Base-by-base conservation (phyloP, 2,113 vertebrate genomes). In the Xenotilapia flavipinnis region DNA sequence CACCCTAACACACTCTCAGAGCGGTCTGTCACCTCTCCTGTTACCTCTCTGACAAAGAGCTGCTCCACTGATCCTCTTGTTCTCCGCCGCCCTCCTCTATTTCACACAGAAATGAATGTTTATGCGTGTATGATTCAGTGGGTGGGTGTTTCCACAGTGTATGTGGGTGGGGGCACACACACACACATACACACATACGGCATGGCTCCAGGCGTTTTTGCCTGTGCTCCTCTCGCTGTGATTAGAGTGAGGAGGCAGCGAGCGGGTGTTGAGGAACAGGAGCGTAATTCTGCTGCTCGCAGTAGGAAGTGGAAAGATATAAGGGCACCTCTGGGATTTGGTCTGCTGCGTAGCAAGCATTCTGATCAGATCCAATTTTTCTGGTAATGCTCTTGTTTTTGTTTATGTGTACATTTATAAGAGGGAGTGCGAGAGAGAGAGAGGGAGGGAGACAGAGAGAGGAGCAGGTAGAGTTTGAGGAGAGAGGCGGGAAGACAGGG, bases 301-400 rank as follows among this genome's bases (percentile, higher is more conserved):
- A 87, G 93, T 88, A 45, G 90, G 92, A 93, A 92, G 91, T 91
- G 91, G 88, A 87, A 83, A 93, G 93, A 90, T 92, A 73, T 91
- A 94, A 95, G 93, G 54, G 86, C 91, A 92, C 93, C 91, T 95
- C 82, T 91, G 94, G 94, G 93, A 95, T 85, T 91, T 55, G 73
- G 86, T 91, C 86, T 88, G 87, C 80, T 19, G 58, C 82, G 88
- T 6, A 85, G 85, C 86, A 79, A 90, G 40, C 77, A 23, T 83
- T 87, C 86, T 90, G 90, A 93, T 95, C 87, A 82, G 38, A 82
- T 93, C 87, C 91, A 89, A 87, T 92, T 91, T 89, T 86, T 83
- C 83, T 68, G 75, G 79, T 93, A 81, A 89, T 91, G 83, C 84
- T 89, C 88, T 86, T 90, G 84, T 86, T 89, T 88, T 90, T 93